Conservation (phyloP, 1,140 invertebrate genomes). For the Nebria ingens region DNA sequence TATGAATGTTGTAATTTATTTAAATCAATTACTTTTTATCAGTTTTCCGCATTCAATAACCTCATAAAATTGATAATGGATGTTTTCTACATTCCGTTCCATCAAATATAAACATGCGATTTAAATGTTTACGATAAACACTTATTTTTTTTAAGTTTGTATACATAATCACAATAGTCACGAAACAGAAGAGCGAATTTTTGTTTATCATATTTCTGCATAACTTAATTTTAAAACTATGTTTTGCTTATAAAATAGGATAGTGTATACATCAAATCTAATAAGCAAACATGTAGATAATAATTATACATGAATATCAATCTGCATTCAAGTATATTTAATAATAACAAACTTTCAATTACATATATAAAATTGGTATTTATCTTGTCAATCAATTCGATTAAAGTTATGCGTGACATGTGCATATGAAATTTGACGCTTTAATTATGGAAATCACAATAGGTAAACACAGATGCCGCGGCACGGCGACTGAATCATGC, state of each 20-base stretch:
- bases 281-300: too few species aligned
- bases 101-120: not conserved
- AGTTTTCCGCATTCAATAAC: not conserved
- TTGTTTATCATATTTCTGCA: too few species aligned
- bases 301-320: too few species aligned
- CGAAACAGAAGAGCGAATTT: too few species aligned
- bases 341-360: too few species aligned
- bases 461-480: not conserved
- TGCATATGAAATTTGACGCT: not conserved
- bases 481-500: not conserved
- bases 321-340: too few species aligned
- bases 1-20: too few species aligned
- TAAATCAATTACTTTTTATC: not conserved
- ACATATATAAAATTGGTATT: too few species aligned
- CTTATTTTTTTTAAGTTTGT: not conserved
- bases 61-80: not conserved
- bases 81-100: not conserved
- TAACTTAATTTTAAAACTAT: too few species aligned
- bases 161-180: not conserved
- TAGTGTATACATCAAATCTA: too few species aligned
- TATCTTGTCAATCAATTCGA: too few species aligned
- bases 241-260: too few species aligned
- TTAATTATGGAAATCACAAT: not conserved
- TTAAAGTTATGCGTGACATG: not conserved
- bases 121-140: not conserved